A percentile compares a stretch with the other conserved stretches of the same genome.
Evolutionary conservation across 1,140 invertebrate species (phyloP).

Genomic region (Kradibia gibbosae): DNA sequence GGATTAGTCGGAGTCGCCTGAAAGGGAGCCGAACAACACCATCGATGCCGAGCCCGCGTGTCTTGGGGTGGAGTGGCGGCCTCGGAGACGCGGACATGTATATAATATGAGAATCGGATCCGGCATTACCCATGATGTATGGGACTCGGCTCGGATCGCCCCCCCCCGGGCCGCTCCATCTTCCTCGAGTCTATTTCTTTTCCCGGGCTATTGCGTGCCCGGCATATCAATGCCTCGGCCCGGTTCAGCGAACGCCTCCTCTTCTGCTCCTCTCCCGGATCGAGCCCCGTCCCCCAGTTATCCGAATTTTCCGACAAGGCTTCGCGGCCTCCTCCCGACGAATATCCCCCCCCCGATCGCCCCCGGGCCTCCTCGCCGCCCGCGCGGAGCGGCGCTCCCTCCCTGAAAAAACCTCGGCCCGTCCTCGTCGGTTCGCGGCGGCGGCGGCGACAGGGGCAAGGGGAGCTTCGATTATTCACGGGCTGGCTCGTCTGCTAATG

Average conservation of each 20-base stretch:
- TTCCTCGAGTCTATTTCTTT: conserved; percentile 33
- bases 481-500: conserved; percentile 57
- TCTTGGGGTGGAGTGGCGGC: background rate
- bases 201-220: conserved; percentile 65
- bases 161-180: conserved; percentile 51
- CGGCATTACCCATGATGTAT: conserved; percentile 71
- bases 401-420: background rate
- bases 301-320: conserved; percentile 30
- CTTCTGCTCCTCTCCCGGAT: conserved; percentile 4
- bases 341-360: background rate
- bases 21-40: conserved; percentile 52
- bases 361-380: background rate
- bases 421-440: background rate
- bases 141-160: conserved; percentile 62
- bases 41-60: conserved; percentile 57
- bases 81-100: conserved; percentile 53
- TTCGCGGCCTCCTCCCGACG: conserved; percentile 12
- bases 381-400: too few relatives aligned
- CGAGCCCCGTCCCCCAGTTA: too few relatives aligned
- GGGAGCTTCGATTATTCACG: background rate
- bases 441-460: background rate
- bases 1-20: conserved; percentile 54
- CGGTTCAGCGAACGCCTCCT: background rate
- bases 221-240: conserved; percentile 68
- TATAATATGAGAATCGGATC: conserved; percentile 71